These are phyloP conservation scores for Meteorus sp. DNA, from an alignment of 1,140 invertebrate species.

Conservation along the genomic window DNA sequence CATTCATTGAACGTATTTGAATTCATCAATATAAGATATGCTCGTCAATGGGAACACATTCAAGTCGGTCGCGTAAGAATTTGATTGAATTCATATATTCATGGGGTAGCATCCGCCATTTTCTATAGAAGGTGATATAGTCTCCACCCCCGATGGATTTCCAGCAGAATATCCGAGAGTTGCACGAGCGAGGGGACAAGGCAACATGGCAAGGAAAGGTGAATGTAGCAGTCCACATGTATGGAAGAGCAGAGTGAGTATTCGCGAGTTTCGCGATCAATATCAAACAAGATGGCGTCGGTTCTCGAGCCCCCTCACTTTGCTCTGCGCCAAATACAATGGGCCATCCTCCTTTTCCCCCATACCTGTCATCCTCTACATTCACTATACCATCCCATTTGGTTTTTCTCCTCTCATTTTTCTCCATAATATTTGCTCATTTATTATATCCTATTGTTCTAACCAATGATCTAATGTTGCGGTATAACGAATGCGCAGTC, in stretches of 20 bases:
- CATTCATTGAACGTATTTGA: too few relatives aligned
- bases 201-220: slow-evolving; percentile 38
- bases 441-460: too few relatives aligned
- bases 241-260: slow-evolving; percentile 37
- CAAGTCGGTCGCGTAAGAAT: neutral
- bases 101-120: slow-evolving; percentile 41
- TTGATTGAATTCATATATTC: too few relatives aligned
- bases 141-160: slow-evolving; percentile 51
- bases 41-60: too few relatives aligned
- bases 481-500: too few relatives aligned
- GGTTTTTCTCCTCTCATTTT: slow-evolving; percentile 31
- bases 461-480: too few relatives aligned
- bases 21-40: too few relatives aligned
- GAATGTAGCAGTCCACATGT: slow-evolving; percentile 3
- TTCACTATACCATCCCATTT: too few relatives aligned
- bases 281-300: slow-evolving; percentile 59
- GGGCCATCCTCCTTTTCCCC: slow-evolving; percentile 35
- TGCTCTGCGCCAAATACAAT: slow-evolving; percentile 51
- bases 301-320: slow-evolving; percentile 50
- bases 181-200: slow-evolving; percentile 38
- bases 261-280: slow-evolving; percentile 58
- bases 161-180: slow-evolving; percentile 35
- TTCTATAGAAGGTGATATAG: slow-evolving; percentile 33
- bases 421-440: too few relatives aligned
- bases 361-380: slow-evolving; percentile 23